Conservation (phyloP, 2,888 invertebrate species). For the Drosophila fungiperda region DNA sequence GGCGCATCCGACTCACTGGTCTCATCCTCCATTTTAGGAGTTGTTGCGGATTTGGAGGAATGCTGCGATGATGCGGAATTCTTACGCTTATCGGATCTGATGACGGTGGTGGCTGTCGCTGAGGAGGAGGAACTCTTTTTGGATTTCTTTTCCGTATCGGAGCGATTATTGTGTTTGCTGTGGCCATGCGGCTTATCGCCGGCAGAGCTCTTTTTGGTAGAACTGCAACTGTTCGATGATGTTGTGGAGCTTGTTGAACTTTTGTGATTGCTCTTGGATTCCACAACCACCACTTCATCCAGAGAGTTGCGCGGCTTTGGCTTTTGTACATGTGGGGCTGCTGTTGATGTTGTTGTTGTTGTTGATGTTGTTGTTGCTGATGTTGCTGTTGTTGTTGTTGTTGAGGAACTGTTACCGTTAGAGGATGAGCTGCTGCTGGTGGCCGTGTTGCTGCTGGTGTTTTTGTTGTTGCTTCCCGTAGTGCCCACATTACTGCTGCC, state of each 20-base stretch:
- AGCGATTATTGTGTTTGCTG: slow-evolving; percentile 82
- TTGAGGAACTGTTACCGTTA: slow-evolving; percentile 82
- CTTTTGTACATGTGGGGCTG: slow-evolving; percentile 65
- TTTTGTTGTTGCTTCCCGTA: slow-evolving; percentile 43
- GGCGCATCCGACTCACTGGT: slow-evolving; percentile 74
- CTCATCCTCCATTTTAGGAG: slow-evolving; percentile 71
- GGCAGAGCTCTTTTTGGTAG: slow-evolving; percentile 40
- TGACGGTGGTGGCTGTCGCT: slow-evolving; percentile 19
- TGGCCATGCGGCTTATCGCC: slow-evolving; percentile 50
- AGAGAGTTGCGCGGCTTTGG: slow-evolving; percentile 51
- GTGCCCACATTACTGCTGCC: slow-evolving; percentile 85
- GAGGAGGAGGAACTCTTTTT: slow-evolving; percentile 56
- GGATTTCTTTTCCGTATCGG: slow-evolving; percentile 78
- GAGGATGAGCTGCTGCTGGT: slow-evolving; percentile 49
- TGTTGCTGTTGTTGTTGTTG: slow-evolving; percentile 44
- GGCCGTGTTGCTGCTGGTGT: slow-evolving; percentile 34
- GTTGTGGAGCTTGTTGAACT: slow-evolving; percentile 22
- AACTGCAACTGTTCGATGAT: slow-evolving; percentile 17
- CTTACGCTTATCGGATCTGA: slow-evolving; percentile 74
- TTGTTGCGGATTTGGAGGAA: slow-evolving; percentile 64
- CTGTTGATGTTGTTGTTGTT: slow-evolving; percentile 43
- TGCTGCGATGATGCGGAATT: slow-evolving; percentile 67
- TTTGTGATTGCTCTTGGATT: slow-evolving; percentile 45
- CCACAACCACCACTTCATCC: slow-evolving; percentile 45
- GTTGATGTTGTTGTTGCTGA: slow-evolving; percentile 15